Evolutionary conservation across 2,113 vertebrate species (phyloP).

Genomic region (Vireo altiloquus): DNA sequence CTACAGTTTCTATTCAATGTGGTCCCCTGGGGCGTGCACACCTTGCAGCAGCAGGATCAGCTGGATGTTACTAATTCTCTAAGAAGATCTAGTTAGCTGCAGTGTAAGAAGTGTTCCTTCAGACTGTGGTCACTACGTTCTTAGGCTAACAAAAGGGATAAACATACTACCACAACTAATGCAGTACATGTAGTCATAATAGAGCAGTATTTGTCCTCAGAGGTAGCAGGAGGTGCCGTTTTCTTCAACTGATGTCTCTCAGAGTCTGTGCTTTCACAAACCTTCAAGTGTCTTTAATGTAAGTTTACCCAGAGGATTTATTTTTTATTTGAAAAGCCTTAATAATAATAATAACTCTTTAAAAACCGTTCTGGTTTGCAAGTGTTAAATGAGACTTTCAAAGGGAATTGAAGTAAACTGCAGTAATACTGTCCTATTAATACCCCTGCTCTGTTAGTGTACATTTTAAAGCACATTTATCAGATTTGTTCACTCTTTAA

Average conservation of each 20-base stretch:
- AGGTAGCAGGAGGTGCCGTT: neutral
- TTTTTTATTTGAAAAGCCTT: conserved; percentile 65
- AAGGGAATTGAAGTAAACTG: conserved; percentile 15
- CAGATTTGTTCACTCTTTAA: neutral
- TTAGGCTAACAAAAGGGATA: neutral
- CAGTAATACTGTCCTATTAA: neutral
- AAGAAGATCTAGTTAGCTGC: neutral
- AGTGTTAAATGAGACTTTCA: neutral
- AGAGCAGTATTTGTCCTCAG: conserved; percentile 22
- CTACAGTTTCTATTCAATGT: neutral
- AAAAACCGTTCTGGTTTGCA: neutral
- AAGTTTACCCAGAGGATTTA: conserved; percentile 15
- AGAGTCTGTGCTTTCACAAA: conserved; percentile 49
- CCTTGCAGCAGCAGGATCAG: neutral
- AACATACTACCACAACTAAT: neutral
- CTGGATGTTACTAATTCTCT: neutral
- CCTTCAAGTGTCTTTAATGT: conserved; percentile 66
- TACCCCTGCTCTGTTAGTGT: neutral
- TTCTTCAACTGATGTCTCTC: conserved; percentile 24
- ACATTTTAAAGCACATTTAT: neutral
- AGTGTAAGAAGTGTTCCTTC: conserved; percentile 8
- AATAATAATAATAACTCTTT: conserved; percentile 44
- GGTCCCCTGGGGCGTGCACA: neutral
- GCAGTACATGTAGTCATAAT: neutral
- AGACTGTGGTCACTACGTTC: neutral